Base-by-base conservation (phyloP, 1,140 invertebrate species). In the Polypedilum vanderplanki region DNA sequence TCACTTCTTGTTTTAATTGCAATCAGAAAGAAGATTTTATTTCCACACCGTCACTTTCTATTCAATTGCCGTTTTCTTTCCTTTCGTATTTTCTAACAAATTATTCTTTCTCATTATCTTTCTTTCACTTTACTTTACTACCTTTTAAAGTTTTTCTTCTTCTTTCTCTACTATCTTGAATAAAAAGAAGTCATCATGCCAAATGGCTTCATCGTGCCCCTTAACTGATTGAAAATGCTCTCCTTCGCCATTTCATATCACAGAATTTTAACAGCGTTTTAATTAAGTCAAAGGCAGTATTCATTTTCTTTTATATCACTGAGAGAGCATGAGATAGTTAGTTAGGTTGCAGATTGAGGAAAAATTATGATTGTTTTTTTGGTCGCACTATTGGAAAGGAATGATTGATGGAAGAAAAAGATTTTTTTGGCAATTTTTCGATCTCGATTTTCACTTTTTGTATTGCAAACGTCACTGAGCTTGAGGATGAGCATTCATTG, bases 291-390 rank as follows among this genome's bases (percentile, higher is more conserved):
- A 70, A 70, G 20, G 65, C 65, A 70, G 65, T 22, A 8, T 20
- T 70, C 65, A 70, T 70, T 57, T 12, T 57, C 46, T 15, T 57
- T 57, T 57, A 46, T 57, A 57, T 57, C 46, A 57, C 46, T 57
- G 46, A 57, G 46, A 57, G 46, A 46, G 24, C 24, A 33, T 33
- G 24, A 33, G 24, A 33, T 33, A 33, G 24, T 33, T 33, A n/a
- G n/a, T 33, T 33, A 33, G 24, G 24, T 33, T 33, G 24, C 24
- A 33, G 24, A 5, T 33, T 33, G 24, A 33, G 24, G 24, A 33
- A 33, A 46, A 46, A 46, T 9, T 3, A 46, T 46, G 1, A 8
- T 46, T 12, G 1, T 12, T 46, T 46, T 46, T 46, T 46, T 12
- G 41, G 15, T 46, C 8, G 41, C 12, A 15, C n/a, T 57, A 57